Base-by-base conservation (phyloP, 2,888 invertebrate genomes). In the Coremacera marginata region DNA sequence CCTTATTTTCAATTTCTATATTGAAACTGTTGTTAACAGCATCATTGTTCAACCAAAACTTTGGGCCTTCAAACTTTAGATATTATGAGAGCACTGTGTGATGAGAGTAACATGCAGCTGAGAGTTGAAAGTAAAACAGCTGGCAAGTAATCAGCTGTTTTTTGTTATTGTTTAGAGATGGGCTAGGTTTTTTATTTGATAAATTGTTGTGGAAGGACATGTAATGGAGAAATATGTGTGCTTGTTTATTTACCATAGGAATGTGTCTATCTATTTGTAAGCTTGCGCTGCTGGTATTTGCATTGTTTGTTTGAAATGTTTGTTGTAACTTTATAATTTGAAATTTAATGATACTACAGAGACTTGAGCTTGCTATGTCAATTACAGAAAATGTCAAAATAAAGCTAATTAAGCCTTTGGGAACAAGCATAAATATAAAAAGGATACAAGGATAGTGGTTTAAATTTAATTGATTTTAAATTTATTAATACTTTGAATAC, bases 381-480 rank as follows among this genome's bases (percentile, higher is more conserved):
- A 67, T 67, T 44, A 34, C 34, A 37, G 16, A 5, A 22, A 67
- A 67, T 67, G 67, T 67, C 67, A 37, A 67, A 67, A 67, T 44
- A 67, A 67, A 67, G 67, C 19, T 67, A 37, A 67, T 34, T 37
- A 65, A 67, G 44, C 67, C 22, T 22, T 67, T 67, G 67, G 67
- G 67, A 19, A 67, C 44, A 37, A 67, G 1, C 34, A 60, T 27
- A 60, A 19, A 60, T 60, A 9, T 25, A 60, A 60, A 9, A 19
- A 19, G 22, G 55, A 19, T 11, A 8, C 57, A 25, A 60, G 5
- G 25, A 11, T 25, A 22, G 11, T 60, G 22, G 22, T 4, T 22
- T 25, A 60, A 60, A 19, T 60, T 60, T 27, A 22, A 25, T 60
- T 27, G 25, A 19, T 60, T 19, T 27, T 7, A 55, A 7, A 55